A percentile compares a stretch with the other conserved stretches of the same genome.
Conservation (phyloP, 2,113 vertebrate species). For the Burhinus bistriatus region DNA sequence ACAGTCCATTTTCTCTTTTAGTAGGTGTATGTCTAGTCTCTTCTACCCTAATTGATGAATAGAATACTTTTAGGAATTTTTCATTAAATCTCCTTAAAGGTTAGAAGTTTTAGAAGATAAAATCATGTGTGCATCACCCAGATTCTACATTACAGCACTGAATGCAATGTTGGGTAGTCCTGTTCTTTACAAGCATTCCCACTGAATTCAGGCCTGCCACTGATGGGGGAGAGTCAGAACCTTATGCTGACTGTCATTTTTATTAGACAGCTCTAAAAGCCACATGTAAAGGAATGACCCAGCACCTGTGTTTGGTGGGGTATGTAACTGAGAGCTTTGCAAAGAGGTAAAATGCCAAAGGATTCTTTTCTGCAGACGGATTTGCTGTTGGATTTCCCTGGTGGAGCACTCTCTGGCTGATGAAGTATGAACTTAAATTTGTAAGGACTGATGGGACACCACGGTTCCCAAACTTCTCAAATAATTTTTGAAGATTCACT, state of each 20-base stretch:
- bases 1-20: neutral
- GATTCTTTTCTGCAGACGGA: neutral
- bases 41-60: neutral
- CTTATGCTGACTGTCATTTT: neutral
- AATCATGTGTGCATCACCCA: neutral
- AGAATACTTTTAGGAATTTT: neutral
- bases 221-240: neutral
- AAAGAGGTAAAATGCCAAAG: neutral
- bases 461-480: neutral
- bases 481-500: neutral
- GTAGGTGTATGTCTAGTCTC: neutral
- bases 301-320: neutral
- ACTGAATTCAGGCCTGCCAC: neutral
- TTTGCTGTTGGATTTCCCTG: neutral
- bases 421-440: neutral
- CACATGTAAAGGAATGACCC: neutral
- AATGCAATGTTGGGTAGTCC: neutral
- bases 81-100: neutral
- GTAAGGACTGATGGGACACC: neutral
- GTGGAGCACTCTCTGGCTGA: neutral
- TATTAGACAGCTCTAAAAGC: neutral
- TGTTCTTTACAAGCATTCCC: neutral
- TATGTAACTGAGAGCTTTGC: neutral
- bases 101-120: neutral
- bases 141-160: neutral